phyloP scores from a whole-genome alignment of 2,797 vertebrate species.

The Philypnodon macrostomus region DNA sequence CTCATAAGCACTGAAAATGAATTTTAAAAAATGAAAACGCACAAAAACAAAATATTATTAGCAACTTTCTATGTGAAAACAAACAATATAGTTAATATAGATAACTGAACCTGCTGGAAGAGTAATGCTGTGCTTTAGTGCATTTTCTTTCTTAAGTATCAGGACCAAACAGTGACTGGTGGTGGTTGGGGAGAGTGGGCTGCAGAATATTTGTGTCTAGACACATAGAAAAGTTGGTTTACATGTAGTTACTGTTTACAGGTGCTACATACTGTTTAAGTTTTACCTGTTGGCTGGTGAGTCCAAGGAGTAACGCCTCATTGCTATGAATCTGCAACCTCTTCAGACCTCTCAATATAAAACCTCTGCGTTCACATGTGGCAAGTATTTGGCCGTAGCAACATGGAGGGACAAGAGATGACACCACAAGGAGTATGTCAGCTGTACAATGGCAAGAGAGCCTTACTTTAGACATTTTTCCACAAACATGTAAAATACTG shows the following conservation, averaged over 20 bases:
- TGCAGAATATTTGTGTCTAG: constrained; percentile 70
- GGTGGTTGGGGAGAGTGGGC: constrained; percentile 25
- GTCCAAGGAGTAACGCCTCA: constrained; percentile 46
- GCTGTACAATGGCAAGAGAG: constrained; percentile 44
- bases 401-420: constrained; percentile 61
- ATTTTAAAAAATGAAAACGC: constrained; percentile 3
- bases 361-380: constrained; percentile 65
- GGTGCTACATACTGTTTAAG: neutral
- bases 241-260: neutral
- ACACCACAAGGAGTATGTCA: constrained; percentile 71
- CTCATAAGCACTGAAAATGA: constrained; percentile 63
- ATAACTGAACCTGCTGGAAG: constrained; percentile 72
- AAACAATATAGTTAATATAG: too few relatives aligned
- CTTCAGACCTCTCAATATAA: constrained; percentile 64
- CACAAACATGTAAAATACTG: constrained; percentile 5
- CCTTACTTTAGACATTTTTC: constrained; percentile 8
- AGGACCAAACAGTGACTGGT: constrained; percentile 64
- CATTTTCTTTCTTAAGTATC: constrained; percentile 76
- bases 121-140: constrained; percentile 48
- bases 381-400: constrained; percentile 63
- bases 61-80: too few relatives aligned
- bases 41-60: neutral
- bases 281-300: constrained; percentile 69
- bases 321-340: constrained; percentile 55
- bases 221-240: neutral